These are phyloP conservation scores for Centropyge bicolor DNA, from an alignment of 2,797 vertebrate species.

Conservation along the genomic window DNA sequence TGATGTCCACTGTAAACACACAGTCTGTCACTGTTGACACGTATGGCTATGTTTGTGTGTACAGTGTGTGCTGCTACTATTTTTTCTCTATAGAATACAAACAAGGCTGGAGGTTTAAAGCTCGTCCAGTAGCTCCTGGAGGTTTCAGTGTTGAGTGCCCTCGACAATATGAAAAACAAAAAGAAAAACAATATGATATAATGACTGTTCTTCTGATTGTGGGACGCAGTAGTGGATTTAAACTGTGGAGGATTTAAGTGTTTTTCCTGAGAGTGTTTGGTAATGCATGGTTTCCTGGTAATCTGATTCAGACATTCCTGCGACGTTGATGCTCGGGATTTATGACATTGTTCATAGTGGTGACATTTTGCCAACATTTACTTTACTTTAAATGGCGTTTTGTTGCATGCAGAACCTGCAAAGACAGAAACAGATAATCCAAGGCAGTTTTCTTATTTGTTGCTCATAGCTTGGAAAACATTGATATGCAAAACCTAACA, in stretches of 20 bases:
- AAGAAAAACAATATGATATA: not conserved
- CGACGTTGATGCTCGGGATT: not conserved
- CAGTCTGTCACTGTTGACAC: conserved; percentile 11
- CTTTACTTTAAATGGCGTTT: not conserved
- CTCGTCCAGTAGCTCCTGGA: not conserved
- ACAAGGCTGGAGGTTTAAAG: not conserved
- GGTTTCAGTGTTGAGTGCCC: not conserved
- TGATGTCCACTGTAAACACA: conserved; percentile 50
- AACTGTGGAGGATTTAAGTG: not conserved
- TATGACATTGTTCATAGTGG: not conserved
- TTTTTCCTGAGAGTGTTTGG: not conserved
- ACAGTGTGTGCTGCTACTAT: not conserved
- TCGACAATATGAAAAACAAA: not conserved
- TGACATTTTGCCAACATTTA: not conserved
- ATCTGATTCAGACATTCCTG: not conserved
- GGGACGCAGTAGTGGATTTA: not conserved
- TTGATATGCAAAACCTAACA: not conserved
- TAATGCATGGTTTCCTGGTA: not conserved
- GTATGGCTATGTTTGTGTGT: not conserved
- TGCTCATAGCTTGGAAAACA: not conserved
- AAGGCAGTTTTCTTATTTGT: not conserved
- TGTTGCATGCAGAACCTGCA: not conserved
- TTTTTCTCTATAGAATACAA: not conserved
- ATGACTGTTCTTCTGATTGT: not conserved
- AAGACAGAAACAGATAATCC: not conserved